phyloP scores from a whole-genome alignment of 2,888 invertebrate species.

The Melikaiella ostensackeni region DNA sequence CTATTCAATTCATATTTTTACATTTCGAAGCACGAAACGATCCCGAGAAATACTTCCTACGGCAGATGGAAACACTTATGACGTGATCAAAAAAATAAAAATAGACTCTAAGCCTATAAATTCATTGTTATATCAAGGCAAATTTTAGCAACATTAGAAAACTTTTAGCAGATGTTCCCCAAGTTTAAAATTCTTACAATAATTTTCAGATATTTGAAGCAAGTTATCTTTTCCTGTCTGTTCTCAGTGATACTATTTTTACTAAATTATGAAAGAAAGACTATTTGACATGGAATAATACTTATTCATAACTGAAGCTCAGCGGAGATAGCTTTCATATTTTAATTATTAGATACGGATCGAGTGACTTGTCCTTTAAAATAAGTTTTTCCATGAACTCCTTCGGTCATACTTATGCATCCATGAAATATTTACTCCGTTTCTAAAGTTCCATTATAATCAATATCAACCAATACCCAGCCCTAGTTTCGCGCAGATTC shows the following conservation, averaged over 20 bases:
- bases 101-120: not conserved
- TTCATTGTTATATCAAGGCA: not conserved
- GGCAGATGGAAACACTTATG: not conserved
- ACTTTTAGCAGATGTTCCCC: not conserved
- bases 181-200: not conserved
- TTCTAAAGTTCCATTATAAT: not conserved
- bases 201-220: not conserved
- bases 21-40: not conserved
- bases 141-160: not conserved
- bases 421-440: not conserved
- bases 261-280: not conserved
- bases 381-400: not conserved
- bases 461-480: not conserved
- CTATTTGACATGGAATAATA: conserved; percentile 2
- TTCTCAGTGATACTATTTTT: not conserved
- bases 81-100: not conserved
- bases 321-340: not conserved
- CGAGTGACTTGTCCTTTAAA: not conserved
- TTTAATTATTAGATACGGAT: not conserved
- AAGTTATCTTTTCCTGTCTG: not conserved
- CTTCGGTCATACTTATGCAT: not conserved
- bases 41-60: not conserved
- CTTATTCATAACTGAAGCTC: not conserved
- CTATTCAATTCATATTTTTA: not conserved
- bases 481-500: conserved; percentile 19